Percentiles rank a stretch among this genome's conserved stretches.
Conservation (phyloP, 2,113 vertebrate genomes). For the Camelus bactrianus region DNA sequence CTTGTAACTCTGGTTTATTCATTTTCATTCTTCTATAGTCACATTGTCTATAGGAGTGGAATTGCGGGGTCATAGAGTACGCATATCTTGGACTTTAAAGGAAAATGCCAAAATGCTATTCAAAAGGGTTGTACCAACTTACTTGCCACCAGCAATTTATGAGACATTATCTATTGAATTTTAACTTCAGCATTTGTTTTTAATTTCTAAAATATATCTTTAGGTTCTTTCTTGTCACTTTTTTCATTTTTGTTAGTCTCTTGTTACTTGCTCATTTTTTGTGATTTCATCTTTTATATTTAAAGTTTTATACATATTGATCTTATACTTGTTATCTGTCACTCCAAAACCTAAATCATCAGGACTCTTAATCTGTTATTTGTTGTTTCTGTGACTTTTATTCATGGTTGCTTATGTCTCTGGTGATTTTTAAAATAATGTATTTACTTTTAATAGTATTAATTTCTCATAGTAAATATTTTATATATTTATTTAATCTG, state of each 20-base stretch:
- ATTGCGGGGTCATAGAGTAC: not conserved
- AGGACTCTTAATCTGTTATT: not conserved
- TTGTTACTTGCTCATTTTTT: not conserved
- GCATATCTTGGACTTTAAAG: not conserved
- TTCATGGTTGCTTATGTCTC: not conserved
- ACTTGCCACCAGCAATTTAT: not conserved
- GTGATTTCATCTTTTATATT: not conserved
- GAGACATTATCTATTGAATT: not conserved
- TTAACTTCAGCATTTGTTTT: not conserved
- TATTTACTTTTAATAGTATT: not conserved
- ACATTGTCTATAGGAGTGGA: not conserved
- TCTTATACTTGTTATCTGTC: not conserved
- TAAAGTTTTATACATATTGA: not conserved
- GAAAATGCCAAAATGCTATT: not conserved
- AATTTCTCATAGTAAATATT: conserved; percentile 32
- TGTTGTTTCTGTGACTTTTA: not conserved
- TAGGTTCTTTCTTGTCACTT: not conserved
- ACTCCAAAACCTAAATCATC: not conserved
- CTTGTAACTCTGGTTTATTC: not conserved
- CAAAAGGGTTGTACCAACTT: not conserved
- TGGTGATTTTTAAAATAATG: not conserved
- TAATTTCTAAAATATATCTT: not conserved
- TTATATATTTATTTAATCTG: not conserved
- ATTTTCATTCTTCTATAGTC: not conserved
- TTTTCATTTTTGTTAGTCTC: not conserved